Conservation (phyloP, 2,888 invertebrate genomes). For the Phymatocera aterrima region DNA sequence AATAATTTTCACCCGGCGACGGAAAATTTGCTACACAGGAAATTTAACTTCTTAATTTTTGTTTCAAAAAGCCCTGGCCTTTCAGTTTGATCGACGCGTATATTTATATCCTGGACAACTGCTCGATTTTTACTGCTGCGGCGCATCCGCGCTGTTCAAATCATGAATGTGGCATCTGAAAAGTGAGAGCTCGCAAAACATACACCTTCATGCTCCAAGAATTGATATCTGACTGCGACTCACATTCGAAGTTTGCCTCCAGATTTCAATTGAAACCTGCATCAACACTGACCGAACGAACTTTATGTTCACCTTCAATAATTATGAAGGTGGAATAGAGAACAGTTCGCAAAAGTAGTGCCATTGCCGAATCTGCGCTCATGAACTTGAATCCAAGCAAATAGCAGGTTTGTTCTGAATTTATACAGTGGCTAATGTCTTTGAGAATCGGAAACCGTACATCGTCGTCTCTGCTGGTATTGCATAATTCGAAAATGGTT, state of each 20-base stretch:
- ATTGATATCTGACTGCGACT: background rate
- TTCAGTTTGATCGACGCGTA: background rate
- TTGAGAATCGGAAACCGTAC: background rate
- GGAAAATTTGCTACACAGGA: no score
- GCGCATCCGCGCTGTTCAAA: background rate
- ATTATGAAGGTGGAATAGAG: slow-evolving; percentile 10
- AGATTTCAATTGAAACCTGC: slow-evolving; percentile 23
- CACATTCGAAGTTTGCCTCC: background rate
- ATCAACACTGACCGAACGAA: slow-evolving; percentile 14
- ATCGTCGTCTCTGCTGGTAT: background rate
- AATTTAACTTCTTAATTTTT: no score
- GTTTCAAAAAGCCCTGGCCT: no score
- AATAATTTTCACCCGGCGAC: background rate
- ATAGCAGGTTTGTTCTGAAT: background rate
- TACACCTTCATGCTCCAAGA: background rate
- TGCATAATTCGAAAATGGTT: background rate
- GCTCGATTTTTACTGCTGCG: background rate
- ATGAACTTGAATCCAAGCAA: background rate
- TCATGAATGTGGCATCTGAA: background rate
- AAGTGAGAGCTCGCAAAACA: background rate
- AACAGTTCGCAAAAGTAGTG: background rate
- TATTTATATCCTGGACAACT: background rate
- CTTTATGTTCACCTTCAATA: slow-evolving; percentile 20
- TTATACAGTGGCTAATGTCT: background rate
- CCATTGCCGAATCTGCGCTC: background rate